Evolutionary conservation across 2,888 invertebrate species (phyloP), one percentile per base, ranked within the genome.

Genomic region (Koerneria pararmatus): DNA sequence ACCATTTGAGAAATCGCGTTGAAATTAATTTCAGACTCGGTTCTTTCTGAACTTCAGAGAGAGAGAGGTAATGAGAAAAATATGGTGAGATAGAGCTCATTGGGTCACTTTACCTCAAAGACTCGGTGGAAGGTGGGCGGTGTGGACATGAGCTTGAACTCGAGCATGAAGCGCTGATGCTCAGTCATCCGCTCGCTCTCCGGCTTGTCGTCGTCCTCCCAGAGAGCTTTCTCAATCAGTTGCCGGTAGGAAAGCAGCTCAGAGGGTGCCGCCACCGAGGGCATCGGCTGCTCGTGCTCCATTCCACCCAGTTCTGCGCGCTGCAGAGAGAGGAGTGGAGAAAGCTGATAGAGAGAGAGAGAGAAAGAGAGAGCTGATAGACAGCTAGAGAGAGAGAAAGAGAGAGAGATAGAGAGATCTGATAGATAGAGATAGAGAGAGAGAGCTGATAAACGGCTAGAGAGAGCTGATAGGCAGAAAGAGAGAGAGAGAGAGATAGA

Each of bases 91-190:
- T n/a, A n/a, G n/a, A n/a, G n/a, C n/a, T n/a, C n/a, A n/a, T n/a
- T 6, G 32, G 5, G 4, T n/a, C 24, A 34, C 5, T 34, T 11
- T n/a, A 63, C 67, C 58, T 67, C 67, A 57, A 62, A 67, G 3
- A 67, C 60, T 19, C 63, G 31, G 29, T 67, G 57, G 51, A 63
- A 67, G 22, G 67, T 67, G 32, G 62, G 60, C 19, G 62, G 63
- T 4, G 60, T 56, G 31, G 49, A 49, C 37, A 29, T 58, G 29
- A 63, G 32, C 54, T 67, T 67, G 63, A 60, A 67, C 58, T 56
- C 58, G n/a, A 67, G 49, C 1, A 62, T 27, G 46, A 67, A 46
- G 22, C 22, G 34, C 22, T 53, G 63, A 22, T 63, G 63, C n/a
- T 31, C 32, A 11, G 61, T 62, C 61, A 62, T 62, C 5, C 24